A percentile compares a stretch with the other conserved stretches of the same genome.
Conservation (phyloP, 2,113 vertebrate species). For the Vanacampus margaritifer region DNA sequence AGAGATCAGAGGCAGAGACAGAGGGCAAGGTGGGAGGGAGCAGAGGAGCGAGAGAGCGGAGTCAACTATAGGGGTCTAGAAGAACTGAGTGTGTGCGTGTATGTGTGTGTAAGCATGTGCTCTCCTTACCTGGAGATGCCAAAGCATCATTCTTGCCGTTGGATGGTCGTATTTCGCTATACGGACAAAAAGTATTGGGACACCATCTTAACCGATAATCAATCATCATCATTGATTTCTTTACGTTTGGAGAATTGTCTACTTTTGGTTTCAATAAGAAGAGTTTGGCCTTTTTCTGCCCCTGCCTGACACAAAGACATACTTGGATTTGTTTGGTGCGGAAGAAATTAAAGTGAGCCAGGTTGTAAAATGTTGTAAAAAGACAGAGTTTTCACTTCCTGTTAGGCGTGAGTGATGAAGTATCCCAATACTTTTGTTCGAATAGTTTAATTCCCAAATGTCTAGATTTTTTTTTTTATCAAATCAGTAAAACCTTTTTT, state of each 20-base stretch:
- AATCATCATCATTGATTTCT: neutral
- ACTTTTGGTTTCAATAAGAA: neutral
- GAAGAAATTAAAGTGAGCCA: no score
- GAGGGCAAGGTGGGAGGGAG: constrained; percentile 80
- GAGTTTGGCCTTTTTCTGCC: no score
- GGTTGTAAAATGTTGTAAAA: neutral
- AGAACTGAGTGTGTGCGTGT: constrained; percentile 33
- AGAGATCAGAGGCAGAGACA: constrained; percentile 76
- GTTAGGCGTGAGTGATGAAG: neutral
- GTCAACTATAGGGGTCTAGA: constrained; percentile 80
- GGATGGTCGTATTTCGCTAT: constrained; percentile 11
- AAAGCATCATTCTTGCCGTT: constrained; percentile 28
- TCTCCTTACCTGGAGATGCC: constrained; percentile 56
- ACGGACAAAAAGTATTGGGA: neutral
- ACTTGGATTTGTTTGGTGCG: no score
- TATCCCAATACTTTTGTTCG: neutral
- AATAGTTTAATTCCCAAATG: neutral
- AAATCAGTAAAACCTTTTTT: neutral
- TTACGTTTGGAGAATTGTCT: neutral
- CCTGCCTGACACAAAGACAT: no score
- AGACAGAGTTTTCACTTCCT: neutral
- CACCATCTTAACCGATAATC: neutral
- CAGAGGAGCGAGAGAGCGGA: constrained; percentile 88
- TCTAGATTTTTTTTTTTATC: neutral
- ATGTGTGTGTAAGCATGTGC: constrained; percentile 23